Percentiles rank a stretch among this genome's conserved stretches.
Conservation (phyloP, 2,113 vertebrate species). For the Bubo blakistoni region DNA sequence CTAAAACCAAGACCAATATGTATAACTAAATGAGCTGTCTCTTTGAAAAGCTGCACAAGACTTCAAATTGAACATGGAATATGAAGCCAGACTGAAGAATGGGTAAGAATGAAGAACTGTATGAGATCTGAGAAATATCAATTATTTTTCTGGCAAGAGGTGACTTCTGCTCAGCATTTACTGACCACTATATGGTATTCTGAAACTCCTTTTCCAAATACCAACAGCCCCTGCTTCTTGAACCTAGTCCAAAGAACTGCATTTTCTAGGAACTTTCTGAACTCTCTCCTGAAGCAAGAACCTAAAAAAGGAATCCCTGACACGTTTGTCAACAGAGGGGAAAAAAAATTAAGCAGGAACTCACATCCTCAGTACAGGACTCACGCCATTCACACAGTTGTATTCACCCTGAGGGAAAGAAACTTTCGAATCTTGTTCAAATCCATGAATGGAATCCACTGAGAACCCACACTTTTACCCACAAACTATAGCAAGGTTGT, state of each 20-base stretch:
- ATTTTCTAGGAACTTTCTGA: not conserved
- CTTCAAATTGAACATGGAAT: not conserved
- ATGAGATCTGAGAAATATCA: not conserved
- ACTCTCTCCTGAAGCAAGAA: not conserved
- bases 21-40: not conserved
- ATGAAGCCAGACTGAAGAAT: not conserved
- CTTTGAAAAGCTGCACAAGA: not conserved
- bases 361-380: not conserved
- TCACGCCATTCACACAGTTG: not conserved
- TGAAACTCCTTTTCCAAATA: not conserved
- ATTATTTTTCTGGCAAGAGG: not conserved
- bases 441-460: not conserved
- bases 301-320: not conserved
- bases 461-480: not conserved
- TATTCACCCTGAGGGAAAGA: not conserved
- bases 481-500: not conserved
- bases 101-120: not conserved
- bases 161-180: not conserved
- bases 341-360: not conserved
- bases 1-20: not conserved
- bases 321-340: not conserved
- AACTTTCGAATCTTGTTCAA: not conserved
- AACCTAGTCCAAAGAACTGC: not conserved
- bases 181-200: not conserved
- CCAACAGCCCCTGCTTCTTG: not conserved